Base-by-base conservation (phyloP, 2,113 vertebrate genomes). In the Gobio gobio region DNA sequence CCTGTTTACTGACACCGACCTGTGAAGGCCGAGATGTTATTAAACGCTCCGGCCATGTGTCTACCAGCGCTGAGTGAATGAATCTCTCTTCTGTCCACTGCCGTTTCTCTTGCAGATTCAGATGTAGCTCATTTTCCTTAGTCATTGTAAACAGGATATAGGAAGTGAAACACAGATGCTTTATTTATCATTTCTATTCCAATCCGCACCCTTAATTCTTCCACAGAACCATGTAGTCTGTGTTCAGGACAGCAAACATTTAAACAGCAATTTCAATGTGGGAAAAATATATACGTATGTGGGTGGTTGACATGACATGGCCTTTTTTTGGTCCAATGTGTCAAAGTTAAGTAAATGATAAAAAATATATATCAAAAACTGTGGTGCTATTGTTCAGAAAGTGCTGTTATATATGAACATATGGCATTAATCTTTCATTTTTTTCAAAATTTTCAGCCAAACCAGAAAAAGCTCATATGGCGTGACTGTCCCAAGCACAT, bases 1-100 rank as follows among this genome's bases (percentile, higher is more conserved):
- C 84, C 84, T 94, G 92, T 94, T 94, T 94, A 90, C 91, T 94
- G 86, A 94, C 93, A 90, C 86, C 68, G 83, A 85, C 87, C 85
- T 92, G 93, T 93, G 94, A 95, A 94, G 91, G 40, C 66, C 83
- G 12, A 78, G 84, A 90, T 85, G 87, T 92, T 75, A 91, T 91
- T 88, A 90, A 89, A 90, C 70, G 2, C 82, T 82, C 81, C 4
- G 87, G 91, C 86, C 86, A 90, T 87, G 88, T 91, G 89, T 91
- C 81, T 68, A 59, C 77, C 79, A 79, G 64, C 36, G 43, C 51
- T 74, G 45, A 24, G 91, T 91, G 91, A 86, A 84, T 33, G 85
- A 83, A 26, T 20, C 51, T 29, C 68, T 47, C 80, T 82, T 78
- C 33, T 68, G 64, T 68, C 29, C 29, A 36, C 33, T 36, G 18